Conservation (phyloP, 2,113 vertebrate genomes). For the Stegostoma tigrinum region DNA sequence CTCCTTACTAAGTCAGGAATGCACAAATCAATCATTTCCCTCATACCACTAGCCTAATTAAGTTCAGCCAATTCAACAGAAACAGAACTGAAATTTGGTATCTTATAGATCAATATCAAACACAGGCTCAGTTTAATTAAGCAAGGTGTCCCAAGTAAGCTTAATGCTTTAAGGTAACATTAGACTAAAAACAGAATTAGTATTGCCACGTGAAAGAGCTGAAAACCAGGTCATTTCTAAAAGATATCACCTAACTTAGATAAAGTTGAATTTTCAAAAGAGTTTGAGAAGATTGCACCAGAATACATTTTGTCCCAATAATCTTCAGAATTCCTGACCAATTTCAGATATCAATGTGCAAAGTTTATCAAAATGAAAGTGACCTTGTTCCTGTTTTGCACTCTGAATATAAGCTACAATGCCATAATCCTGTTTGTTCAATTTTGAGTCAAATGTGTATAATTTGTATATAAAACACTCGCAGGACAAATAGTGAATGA, state of each 20-base stretch:
- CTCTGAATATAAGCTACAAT: neutral
- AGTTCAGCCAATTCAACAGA: neutral
- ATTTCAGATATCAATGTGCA: neutral
- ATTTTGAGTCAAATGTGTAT: neutral
- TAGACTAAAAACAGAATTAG: neutral
- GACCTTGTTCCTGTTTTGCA: neutral
- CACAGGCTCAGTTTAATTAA: neutral
- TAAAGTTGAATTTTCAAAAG: neutral
- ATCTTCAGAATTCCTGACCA: neutral
- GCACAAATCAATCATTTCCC: neutral
- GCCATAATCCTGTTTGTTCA: neutral
- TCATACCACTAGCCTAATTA: neutral
- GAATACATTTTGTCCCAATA: neutral
- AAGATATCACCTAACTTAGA: neutral
- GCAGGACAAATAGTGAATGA: neutral
- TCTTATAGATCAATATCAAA: neutral
- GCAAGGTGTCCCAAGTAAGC: neutral
- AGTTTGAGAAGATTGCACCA: neutral
- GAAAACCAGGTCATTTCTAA: neutral
- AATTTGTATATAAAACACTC: neutral
- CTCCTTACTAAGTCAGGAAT: neutral
- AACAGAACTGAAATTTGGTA: neutral
- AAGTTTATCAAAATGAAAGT: neutral
- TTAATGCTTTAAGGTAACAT: neutral
- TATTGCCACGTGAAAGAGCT: neutral